A percentile compares a stretch with the other conserved stretches of the same genome.
These are phyloP conservation scores for Eupithecia insigniata DNA, from an alignment of 2,888 invertebrate species.

Conservation along the genomic window DNA sequence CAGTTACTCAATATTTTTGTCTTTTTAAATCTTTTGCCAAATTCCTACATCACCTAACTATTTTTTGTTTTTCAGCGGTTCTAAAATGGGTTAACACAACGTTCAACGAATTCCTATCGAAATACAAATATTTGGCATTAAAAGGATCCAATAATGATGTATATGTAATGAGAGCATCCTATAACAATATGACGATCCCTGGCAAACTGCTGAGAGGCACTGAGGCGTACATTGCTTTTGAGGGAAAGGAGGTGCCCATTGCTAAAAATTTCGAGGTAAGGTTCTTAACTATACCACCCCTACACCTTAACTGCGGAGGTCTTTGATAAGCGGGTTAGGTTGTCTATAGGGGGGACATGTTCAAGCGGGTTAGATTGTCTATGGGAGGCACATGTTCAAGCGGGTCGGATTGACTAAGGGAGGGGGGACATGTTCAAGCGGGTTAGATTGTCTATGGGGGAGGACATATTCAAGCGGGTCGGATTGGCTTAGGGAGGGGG, in stretches of 20 bases:
- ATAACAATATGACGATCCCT: constrained; percentile 8
- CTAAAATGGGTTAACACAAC: not conserved
- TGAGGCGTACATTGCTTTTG: not conserved
- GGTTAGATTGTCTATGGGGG: too few relatives aligned
- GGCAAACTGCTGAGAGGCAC: not conserved
- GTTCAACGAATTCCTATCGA: not conserved
- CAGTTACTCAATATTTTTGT: not conserved
- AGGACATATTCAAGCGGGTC: too few relatives aligned
- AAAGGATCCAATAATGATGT: constrained; percentile 4
- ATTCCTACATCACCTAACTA: not conserved
- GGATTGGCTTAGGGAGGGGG: too few relatives aligned
- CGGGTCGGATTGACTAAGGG: too few relatives aligned
- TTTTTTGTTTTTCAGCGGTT: not conserved
- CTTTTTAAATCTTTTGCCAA: not conserved
- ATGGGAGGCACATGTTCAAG: too few relatives aligned
- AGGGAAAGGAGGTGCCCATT: constrained; percentile 1
- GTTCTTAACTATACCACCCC: too few relatives aligned
- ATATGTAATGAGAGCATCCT: not conserved
- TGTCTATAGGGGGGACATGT: too few relatives aligned
- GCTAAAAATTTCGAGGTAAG: not conserved
- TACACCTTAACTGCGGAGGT: too few relatives aligned
- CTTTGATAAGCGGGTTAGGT: too few relatives aligned
- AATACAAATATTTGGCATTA: not conserved
- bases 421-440: too few relatives aligned
- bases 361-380: too few relatives aligned